phyloP scores from a whole-genome alignment of 2,888 invertebrate genomes.

The Caenorhabditis auriculariae region DNA sequence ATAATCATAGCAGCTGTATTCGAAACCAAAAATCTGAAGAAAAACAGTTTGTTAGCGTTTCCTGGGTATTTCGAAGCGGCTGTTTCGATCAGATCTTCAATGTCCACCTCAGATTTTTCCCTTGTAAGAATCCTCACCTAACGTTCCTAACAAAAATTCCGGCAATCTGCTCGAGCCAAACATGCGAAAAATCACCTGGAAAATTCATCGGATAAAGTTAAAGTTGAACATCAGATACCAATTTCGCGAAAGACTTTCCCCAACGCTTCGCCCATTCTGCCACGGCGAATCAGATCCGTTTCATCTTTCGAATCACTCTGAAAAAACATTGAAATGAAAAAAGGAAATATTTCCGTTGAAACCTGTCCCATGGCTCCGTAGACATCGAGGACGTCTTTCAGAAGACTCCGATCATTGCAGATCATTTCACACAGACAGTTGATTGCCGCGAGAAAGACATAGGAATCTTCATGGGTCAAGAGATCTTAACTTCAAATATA shows the following conservation, averaged over 20 bases:
- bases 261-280: slow-evolving; percentile 44
- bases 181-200: too few relatives aligned
- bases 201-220: too few relatives aligned
- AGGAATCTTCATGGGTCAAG: slow-evolving; percentile 41
- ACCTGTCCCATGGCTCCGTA: slow-evolving; percentile 24
- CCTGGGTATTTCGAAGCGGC: too few relatives aligned
- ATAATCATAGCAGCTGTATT: too few relatives aligned
- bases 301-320: slow-evolving; percentile 9
- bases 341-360: neutral
- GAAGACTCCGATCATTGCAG: slow-evolving; percentile 22
- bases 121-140: too few relatives aligned
- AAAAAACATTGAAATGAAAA: neutral
- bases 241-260: slow-evolving; percentile 36
- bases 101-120: too few relatives aligned
- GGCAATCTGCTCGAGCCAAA: too few relatives aligned
- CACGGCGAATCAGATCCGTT: slow-evolving; percentile 15
- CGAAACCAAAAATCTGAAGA: too few relatives aligned
- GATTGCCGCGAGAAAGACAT: slow-evolving; percentile 52
- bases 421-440: slow-evolving; percentile 52
- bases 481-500: slow-evolving; percentile 16
- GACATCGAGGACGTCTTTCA: slow-evolving; percentile 31
- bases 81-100: too few relatives aligned
- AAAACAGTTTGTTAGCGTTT: too few relatives aligned
- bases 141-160: too few relatives aligned
- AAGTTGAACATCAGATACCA: slow-evolving; percentile 14